Conservation (phyloP, 2,888 invertebrate genomes). For the Heliconius aoede region DNA sequence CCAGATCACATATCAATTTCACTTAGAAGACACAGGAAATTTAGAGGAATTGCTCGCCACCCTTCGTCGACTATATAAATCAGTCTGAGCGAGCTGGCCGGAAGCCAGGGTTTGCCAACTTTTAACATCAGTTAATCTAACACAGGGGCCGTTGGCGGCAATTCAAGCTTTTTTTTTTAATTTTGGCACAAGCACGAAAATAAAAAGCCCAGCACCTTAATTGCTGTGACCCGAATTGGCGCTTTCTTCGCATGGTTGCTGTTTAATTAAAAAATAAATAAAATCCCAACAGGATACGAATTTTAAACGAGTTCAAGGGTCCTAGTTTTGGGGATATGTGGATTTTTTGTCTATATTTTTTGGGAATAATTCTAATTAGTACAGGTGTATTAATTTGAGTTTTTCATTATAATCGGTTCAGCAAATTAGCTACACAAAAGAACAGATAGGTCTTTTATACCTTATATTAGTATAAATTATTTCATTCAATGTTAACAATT, state of each 20-base stretch:
- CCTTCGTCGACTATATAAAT: conserved; percentile 37
- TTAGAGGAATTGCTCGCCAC: conserved; percentile 29
- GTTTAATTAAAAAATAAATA: conserved; percentile 62
- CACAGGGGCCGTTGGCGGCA: conserved; percentile 65
- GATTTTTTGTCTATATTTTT: not conserved
- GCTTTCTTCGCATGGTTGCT: conserved; percentile 56
- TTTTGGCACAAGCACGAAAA: conserved; percentile 73
- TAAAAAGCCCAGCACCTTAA: conserved; percentile 70
- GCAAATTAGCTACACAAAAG: not conserved
- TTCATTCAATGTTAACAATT: not conserved
- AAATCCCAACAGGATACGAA: conserved; percentile 42
- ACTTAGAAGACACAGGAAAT: conserved; percentile 36
- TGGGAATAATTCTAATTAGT: not conserved
- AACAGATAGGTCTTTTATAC: not conserved
- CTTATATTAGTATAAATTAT: not conserved
- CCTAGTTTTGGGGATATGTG: not conserved
- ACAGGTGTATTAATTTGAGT: not conserved
- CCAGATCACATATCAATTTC: conserved; percentile 29
- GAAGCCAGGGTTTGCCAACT: conserved; percentile 48
- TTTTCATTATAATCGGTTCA: not conserved
- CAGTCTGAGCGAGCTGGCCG: conserved; percentile 33
- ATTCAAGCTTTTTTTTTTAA: conserved; percentile 70
- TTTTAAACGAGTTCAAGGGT: conserved; percentile 36
- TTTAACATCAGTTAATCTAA: conserved; percentile 79
- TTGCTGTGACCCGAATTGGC: conserved; percentile 72